Conservation (phyloP, 2,888 invertebrate species). For the Dicycla oo region DNA sequence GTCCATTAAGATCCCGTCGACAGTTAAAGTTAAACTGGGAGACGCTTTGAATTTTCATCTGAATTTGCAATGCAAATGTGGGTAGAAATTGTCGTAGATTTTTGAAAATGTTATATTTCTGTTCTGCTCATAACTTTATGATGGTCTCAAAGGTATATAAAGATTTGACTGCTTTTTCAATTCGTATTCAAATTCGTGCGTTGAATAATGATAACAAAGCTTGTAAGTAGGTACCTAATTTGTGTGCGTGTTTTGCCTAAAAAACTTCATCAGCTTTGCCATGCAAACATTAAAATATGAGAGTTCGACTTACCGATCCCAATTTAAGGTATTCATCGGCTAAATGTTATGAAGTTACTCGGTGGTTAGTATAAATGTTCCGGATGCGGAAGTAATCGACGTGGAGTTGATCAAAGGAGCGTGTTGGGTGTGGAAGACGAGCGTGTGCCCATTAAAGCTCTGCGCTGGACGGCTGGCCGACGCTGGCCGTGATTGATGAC, state of each 20-base stretch:
- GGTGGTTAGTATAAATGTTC: conserved; percentile 28
- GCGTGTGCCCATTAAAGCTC: conserved; percentile 79
- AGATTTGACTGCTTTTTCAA: conserved; percentile 46
- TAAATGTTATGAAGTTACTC: conserved; percentile 26
- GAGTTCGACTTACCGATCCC: background rate
- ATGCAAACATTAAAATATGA: background rate
- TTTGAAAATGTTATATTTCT: conserved; percentile 65
- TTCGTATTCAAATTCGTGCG: conserved; percentile 32
- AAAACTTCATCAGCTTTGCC: background rate
- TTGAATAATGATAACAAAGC: conserved; percentile 27
- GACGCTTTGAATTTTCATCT: conserved; percentile 76
- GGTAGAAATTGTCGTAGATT: conserved; percentile 67
- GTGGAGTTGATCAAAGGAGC: conserved; percentile 74
- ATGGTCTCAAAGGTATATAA: conserved; percentile 32
- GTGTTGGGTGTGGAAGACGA: conserved; percentile 73
- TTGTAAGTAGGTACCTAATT: background rate
- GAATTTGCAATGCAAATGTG: conserved; percentile 76
- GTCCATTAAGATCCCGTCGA: conserved; percentile 77
- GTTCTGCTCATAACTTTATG: conserved; percentile 43
- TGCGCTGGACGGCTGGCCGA: conserved; percentile 74
- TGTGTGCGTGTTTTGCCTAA: background rate
- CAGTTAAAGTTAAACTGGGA: conserved; percentile 77
- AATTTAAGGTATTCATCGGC: background rate
- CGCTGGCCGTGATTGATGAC: conserved; percentile 83
- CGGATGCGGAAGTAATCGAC: conserved; percentile 68